Base-by-base conservation (phyloP, 1,140 invertebrate genomes). In the Meloidogyne exigua region DNA sequence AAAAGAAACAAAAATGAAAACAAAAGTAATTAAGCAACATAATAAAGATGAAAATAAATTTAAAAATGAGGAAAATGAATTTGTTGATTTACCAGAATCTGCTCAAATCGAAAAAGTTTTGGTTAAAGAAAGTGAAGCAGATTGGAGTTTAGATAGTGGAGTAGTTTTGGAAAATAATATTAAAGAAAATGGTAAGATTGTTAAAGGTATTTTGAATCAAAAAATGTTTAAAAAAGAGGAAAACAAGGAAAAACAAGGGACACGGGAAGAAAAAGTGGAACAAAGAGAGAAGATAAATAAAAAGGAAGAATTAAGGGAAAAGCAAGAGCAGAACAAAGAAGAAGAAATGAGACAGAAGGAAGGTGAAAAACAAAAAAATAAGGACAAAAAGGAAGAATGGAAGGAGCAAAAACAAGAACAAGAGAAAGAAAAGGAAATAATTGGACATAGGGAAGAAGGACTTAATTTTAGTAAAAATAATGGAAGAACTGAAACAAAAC, bases 91-190 rank as follows among this genome's bases (percentile, higher is more conserved):
- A n/a, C 49, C 49, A 57, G 49, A 57, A 57, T 15, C 18, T 57
- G 49, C 49, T 1, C 49, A 57, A 57, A 57, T 57, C 7, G 49
- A 57, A 57, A 57, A 57, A 57, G 49, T 57, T 57, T 57, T 57
- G n/a, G 49, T 57, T 57, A 57, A 57, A 57, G 49, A 57, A 57
- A 57, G 49, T 57, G 49, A 57, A n/a, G 49, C 49, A n/a, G 49
- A 57, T 57, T 57, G 49, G 49, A 57, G 49, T 9, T 57, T 57
- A n/a, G 49, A 57, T 57, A 57, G 49, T 57, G 49, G 49, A n/a
- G 49, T 57, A 0, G 18, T 57, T 9, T 57, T 57, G 9, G 49
- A 63, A 65, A 57, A 28, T 65, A 23, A 26, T 23, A 49, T 21
- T 25, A 65, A 36, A 15, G n/a, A 63, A 25, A 18, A 49, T 26